Evolutionary conservation across 2,113 vertebrate genomes (phyloP).

Genomic region (Illadopsis cleaveri): DNA sequence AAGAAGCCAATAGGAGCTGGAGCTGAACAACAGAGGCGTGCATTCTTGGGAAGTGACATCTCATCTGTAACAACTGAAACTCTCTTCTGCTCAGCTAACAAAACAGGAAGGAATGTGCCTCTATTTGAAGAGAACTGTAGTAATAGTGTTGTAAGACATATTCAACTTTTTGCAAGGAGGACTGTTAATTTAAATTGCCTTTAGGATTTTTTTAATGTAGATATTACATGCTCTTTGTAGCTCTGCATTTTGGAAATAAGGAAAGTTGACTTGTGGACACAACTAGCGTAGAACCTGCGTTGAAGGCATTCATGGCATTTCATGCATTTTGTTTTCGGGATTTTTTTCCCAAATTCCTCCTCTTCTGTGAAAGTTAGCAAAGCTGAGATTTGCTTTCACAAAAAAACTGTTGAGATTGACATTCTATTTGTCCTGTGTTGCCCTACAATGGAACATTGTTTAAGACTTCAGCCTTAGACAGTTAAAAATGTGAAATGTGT

Average conservation of each 20-base stretch:
- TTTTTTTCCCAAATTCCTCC: background rate
- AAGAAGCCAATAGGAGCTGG: constrained; percentile 28
- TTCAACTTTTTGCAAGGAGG: background rate
- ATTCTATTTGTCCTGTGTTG: constrained; percentile 34
- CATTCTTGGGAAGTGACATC: constrained; percentile 64
- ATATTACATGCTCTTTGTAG: background rate
- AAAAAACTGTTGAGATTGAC: background rate
- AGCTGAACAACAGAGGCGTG: background rate
- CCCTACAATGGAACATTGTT: constrained; percentile 41
- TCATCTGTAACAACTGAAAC: constrained; percentile 37
- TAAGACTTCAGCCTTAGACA: constrained; percentile 29
- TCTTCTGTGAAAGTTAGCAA: background rate
- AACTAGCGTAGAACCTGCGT: background rate
- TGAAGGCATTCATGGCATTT: background rate
- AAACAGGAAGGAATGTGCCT: constrained; percentile 36
- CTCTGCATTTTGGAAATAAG: background rate
- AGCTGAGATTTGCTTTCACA: background rate
- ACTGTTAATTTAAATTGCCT: background rate
- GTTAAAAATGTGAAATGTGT: constrained; percentile 61
- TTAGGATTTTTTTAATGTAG: background rate
- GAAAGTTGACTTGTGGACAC: background rate
- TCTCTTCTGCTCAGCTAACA: background rate
- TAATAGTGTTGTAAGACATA: background rate
- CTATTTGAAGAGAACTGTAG: background rate
- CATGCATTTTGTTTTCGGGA: background rate